Base-by-base conservation (phyloP, 1,140 invertebrate species). In the Sweltsa coloradensis region DNA sequence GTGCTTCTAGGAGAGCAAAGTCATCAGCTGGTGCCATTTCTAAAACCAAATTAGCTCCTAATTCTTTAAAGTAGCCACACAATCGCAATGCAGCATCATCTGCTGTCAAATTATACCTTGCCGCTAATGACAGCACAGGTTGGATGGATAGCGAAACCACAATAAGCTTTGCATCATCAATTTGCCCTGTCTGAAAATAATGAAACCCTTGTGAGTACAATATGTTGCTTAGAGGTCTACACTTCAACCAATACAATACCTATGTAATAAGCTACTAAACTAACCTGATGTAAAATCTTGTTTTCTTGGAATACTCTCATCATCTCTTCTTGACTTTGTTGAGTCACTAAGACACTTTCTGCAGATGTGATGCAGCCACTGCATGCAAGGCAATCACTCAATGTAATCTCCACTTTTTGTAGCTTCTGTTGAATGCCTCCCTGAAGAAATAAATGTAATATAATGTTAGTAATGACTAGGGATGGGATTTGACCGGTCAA, bases 281-380 rank as follows among this genome's bases (percentile, higher is more conserved):
- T 50, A 57, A 57, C 54, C 55, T 55, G 14, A 67, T 57, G 34
- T 31, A 66, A 49, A 36, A 53, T 48, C 48, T 61, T 62, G 50
- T 79, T 81, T 54, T 75, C 64, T 49, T 72, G 55, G 48, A 90
- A 71, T 24, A 85, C 74, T 68, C 76, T 76, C 6, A 91, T 68
- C 4, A 98, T 64, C 68, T 98, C 88, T 54, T 95, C 88, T 55
- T 89, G 85, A 65, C 89, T 96, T 69, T 99, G 96, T 63, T 94
- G 85, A 1, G 88, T 85, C 26, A 99, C 85, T 3, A 99, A 72
- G 7, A 99, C 87, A 68, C 88, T 92, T 70, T 99, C 97, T 2
- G 96, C 94, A 23, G 93, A 97, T 22, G 97, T 99, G 51, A 99
- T 95, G 60, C 97, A 99, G 4, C 96, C 96, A 60, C 91, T 97